Base-by-base conservation (phyloP, 1,140 invertebrate species). In the Odontomachus brunneus region DNA sequence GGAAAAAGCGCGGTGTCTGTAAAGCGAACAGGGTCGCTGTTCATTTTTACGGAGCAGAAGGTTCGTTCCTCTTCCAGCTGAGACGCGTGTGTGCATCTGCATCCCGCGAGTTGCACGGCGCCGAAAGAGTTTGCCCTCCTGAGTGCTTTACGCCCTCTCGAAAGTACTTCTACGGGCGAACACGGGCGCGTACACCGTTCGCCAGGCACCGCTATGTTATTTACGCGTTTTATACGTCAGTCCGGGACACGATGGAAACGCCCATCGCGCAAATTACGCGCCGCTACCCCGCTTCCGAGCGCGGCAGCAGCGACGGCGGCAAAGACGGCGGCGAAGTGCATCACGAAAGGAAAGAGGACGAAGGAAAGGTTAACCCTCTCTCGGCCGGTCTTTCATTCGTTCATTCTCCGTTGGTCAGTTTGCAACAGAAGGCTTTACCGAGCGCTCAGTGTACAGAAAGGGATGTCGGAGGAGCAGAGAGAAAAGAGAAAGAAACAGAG, bases 181-280 rank as follows among this genome's bases (percentile, higher is more conserved):
- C 15, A 24, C 60, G 11, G 44, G 44, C 14, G 11, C 17, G 12
- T 67, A 26, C 9, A n/a, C 5, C 19, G 5, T 65, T 22, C 2
- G n/a, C 48, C 44, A 15, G 73, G 33, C 17, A 15, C 67, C 38
- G 22, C 24, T 49, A 48, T 81, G 57, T 75, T 88, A 84, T 90
- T 90, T 88, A 82, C 60, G 83, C 62, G 59, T 86, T 89, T 86
- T 86, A 85, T 73, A 87, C 80, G 65, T 84, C 73, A 75, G 62
- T 55, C 38, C 59, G 49, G 55, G 66, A 63, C 51, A 85, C 67
- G 51, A 38, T 55, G 75, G 67, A 69, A 84, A 86, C 84, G 91
- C 89, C 86, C 87, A 87, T 88, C 66, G 67, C 51, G 66, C 62
- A 90, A 89, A 89, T 90, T 89, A 84, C 83, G 53, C 66, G 69